Percentiles rank a stretch among this genome's conserved stretches.
Conservation (phyloP, 2,113 vertebrate genomes). For the Spheniscus mendiculus region DNA sequence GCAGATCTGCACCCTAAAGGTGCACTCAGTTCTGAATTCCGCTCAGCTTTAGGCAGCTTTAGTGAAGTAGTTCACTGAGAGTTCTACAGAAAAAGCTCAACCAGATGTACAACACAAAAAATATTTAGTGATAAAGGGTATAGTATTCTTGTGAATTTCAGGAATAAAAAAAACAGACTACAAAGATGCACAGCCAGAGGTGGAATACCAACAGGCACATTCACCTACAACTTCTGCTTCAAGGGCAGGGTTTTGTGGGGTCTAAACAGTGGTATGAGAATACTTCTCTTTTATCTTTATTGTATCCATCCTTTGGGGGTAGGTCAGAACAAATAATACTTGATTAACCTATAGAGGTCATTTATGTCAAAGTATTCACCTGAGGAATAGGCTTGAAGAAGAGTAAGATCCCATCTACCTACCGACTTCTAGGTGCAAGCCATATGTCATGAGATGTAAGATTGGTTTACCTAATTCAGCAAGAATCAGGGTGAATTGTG, state of each 20-base stretch:
- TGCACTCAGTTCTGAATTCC: neutral
- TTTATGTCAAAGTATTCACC: neutral
- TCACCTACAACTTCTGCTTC: neutral
- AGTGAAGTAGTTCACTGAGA: neutral
- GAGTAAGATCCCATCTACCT: neutral
- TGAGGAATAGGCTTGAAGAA: neutral
- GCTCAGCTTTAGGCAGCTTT: neutral
- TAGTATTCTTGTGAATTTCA: neutral
- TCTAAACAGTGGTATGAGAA: neutral
- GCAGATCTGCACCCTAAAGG: neutral
- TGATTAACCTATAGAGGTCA: neutral
- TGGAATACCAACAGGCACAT: neutral
- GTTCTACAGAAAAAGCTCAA: neutral
- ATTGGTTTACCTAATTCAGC: neutral
- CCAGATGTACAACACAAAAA: neutral
- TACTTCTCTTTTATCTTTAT: neutral
- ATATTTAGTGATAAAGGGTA: neutral
- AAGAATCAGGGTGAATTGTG: neutral
- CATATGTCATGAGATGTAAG: fast-evolving
- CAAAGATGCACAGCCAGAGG: neutral
- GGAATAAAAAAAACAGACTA: neutral
- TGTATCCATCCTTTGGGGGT: neutral
- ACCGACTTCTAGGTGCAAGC: neutral
- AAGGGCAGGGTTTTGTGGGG: neutral
- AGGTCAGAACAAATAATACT: neutral